A percentile compares a stretch with the other conserved stretches of the same genome.
Evolutionary conservation across 1,140 invertebrate genomes (phyloP).

Genomic region (Diorhabda carinulata): DNA sequence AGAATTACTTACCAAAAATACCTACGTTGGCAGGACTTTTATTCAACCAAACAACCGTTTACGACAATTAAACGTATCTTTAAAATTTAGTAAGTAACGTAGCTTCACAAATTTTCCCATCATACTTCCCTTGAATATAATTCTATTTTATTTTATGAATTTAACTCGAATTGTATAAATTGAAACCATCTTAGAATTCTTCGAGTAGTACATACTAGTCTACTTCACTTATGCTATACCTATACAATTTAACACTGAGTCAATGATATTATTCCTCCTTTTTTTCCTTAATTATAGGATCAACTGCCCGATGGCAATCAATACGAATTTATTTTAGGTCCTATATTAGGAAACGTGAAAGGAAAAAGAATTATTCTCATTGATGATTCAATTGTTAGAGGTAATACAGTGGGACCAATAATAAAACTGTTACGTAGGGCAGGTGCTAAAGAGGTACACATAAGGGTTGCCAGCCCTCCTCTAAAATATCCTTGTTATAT

Average conservation of each 20-base stretch:
- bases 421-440: conserved; percentile 88
- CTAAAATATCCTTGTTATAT: conserved; percentile 95
- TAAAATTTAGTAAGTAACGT: conserved; percentile 72
- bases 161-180: background rate
- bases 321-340: conserved; percentile 54
- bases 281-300: background rate
- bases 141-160: conserved; percentile 8
- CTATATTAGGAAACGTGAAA: conserved; percentile 82
- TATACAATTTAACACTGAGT: no score
- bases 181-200: no score
- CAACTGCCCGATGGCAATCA: background rate
- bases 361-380: conserved; percentile 86
- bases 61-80: conserved; percentile 86
- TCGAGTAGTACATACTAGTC: no score
- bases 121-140: background rate
- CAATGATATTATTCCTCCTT: background rate
- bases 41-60: conserved; percentile 92
- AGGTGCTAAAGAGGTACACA: conserved; percentile 93
- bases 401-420: conserved; percentile 96
- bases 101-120: background rate
- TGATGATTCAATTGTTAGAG: conserved; percentile 96
- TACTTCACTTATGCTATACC: no score
- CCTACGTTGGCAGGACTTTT: conserved; percentile 94
- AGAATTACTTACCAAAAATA: conserved; percentile 92
- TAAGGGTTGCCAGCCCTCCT: conserved; percentile 93